Base-by-base conservation (phyloP, 92 coral and sea anemone genomes). In the Phenganax subtilis region DNA sequence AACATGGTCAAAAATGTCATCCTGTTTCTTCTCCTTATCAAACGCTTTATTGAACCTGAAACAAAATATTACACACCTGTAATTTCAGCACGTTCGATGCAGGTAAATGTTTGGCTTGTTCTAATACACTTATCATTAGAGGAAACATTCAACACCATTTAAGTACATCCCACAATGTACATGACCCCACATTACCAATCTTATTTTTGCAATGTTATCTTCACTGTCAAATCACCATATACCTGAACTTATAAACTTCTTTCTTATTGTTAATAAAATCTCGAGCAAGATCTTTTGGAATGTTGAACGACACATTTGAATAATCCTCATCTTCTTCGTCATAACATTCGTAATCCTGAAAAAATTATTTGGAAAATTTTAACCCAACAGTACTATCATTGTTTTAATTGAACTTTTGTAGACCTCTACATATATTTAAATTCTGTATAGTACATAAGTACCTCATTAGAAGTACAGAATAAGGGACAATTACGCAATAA, bases 251-350 rank as follows among this genome's bases (percentile, higher is more conserved):
- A 64, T 94, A 94, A 9, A 88, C 87, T 81, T 94, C 98, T 84
- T 87, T 88, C 76, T 94, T 94, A 87, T 94, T 94, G 89, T 94
- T 94, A 67, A 94, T 94, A 77, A 90, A 94, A 65, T 97, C 98
- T 75, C 88, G 93, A 55, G 98, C 97, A 59, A 92, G 83, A 64
- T 94, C 97, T 81, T 91, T 93, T 14, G 98, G 98, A 14, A 94
- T 90, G 20, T 90, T 86, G 80, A 91, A 88, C 11, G 92, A 91
- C 10, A 94, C 76, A 56, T 84, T 80, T 1, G 96, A 67, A 14
- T 56, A 84, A 52, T 87, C 91, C 25, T 73, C 77, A 20, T 90
- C 96, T 31, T 84, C 96, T 54, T 94, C 91, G 30, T 76, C 87
- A 51, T 83, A 37, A 37, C 47, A 80, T 72, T 92, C 98, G 86